Evolutionary conservation across 1,140 invertebrate genomes (phyloP).

Genomic region (Notospermus geniculatus): DNA sequence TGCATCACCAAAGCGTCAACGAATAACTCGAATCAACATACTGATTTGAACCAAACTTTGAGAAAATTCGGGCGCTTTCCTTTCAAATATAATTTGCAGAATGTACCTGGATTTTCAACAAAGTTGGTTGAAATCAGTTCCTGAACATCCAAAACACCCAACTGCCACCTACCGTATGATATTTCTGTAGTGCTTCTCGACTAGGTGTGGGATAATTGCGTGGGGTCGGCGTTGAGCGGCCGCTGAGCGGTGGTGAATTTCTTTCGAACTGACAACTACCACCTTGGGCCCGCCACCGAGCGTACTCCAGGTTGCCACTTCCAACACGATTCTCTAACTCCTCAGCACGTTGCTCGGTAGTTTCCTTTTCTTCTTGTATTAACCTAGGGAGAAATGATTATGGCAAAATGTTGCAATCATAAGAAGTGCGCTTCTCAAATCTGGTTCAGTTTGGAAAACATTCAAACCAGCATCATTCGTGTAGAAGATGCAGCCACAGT

Average conservation of each 20-base stretch:
- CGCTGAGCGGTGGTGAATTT: slow-evolving; percentile 73
- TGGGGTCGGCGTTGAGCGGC: slow-evolving; percentile 70
- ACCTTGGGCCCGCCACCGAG: slow-evolving; percentile 34
- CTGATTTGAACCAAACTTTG: too few species aligned
- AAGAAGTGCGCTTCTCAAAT: too few species aligned
- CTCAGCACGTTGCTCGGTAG: slow-evolving; percentile 87
- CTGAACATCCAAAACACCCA: too few species aligned
- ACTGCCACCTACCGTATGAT: slow-evolving; percentile 71
- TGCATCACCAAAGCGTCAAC: too few species aligned
- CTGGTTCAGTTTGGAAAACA: too few species aligned
- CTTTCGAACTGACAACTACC: slow-evolving; percentile 34
- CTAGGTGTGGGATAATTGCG: slow-evolving; percentile 24
- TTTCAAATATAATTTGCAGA: too few species aligned
- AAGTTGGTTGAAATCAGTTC: too few species aligned
- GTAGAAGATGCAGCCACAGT: too few species aligned
- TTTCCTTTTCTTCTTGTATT: slow-evolving; percentile 99
- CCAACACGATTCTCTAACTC: slow-evolving; percentile 95
- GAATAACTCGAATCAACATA: too few species aligned
- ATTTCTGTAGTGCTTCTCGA: slow-evolving; percentile 77
- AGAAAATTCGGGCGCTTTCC: too few species aligned
- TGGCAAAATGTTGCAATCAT: not conserved
- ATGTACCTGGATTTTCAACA: too few species aligned
- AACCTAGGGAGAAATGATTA: slow-evolving; percentile 57
- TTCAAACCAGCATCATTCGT: too few species aligned
- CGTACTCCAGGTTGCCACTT: slow-evolving; percentile 60